Percentiles rank a stretch among this genome's conserved stretches.
These are phyloP conservation scores for Andrena trimmerana DNA, from an alignment of 2,888 invertebrate genomes.

Conservation along the genomic window DNA sequence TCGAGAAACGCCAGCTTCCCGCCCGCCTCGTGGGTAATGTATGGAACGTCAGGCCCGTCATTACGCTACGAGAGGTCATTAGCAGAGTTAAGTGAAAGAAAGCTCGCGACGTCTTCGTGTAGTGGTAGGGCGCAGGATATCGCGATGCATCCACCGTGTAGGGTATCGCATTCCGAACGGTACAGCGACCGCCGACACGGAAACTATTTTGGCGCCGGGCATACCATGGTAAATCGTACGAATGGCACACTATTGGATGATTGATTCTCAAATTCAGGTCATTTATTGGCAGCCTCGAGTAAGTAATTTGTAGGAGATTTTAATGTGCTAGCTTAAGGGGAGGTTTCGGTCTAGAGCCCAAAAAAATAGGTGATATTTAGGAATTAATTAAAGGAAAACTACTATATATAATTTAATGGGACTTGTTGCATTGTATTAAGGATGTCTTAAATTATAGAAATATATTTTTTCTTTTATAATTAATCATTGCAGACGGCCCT, in stretches of 20 bases:
- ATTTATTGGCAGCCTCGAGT: background rate
- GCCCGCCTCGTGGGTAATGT: conserved; percentile 62
- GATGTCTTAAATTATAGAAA: too few relatives aligned
- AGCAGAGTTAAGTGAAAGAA: conserved; percentile 70
- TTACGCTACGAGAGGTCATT: conserved; percentile 75
- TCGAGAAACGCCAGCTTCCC: conserved; percentile 39
- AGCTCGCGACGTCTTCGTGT: conserved; percentile 46
- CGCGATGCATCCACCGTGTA: conserved; percentile 38
- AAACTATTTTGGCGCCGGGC: conserved; percentile 9
- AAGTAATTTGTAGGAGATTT: background rate
- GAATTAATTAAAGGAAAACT: too few relatives aligned
- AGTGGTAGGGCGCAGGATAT: conserved; percentile 4
- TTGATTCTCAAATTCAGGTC: background rate
- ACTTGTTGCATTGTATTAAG: too few relatives aligned
- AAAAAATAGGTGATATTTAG: too few relatives aligned
- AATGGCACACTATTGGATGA: background rate
- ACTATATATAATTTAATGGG: too few relatives aligned
- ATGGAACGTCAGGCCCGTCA: conserved; percentile 77
- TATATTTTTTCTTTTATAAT: too few relatives aligned
- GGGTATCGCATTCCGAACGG: background rate
- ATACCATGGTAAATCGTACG: too few relatives aligned
- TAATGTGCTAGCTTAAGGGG: background rate
- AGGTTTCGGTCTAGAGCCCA: too few relatives aligned
- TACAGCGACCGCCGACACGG: background rate
- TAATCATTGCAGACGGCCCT: too few relatives aligned